Evolutionary conservation across 1,140 invertebrate genomes (phyloP).

Genomic region (Sinonovacula constricta): DNA sequence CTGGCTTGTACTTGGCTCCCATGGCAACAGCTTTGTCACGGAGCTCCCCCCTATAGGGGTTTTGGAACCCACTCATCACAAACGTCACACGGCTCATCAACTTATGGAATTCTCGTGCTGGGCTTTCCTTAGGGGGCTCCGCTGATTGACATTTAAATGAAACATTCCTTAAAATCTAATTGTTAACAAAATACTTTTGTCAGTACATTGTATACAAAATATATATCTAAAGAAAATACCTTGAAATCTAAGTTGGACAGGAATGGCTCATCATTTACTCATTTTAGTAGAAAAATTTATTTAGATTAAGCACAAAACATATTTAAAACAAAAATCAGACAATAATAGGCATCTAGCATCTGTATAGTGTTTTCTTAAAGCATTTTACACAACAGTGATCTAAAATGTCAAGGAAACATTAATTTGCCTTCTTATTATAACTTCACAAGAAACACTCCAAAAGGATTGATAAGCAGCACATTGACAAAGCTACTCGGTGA

Average conservation of each 20-base stretch:
- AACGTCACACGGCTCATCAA: conserved; percentile 85
- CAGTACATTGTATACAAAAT: not conserved
- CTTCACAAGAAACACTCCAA: not conserved
- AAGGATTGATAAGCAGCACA: not conserved
- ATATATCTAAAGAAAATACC: not conserved
- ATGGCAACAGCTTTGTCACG: conserved; percentile 85
- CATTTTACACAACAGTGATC: too few species aligned
- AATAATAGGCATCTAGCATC: too few species aligned
- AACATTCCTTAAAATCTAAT: not conserved
- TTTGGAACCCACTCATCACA: conserved; percentile 91
- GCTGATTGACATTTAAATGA: conserved; percentile 48
- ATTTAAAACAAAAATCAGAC: not conserved
- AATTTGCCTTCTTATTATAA: too few species aligned
- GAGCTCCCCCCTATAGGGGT: conserved; percentile 86
- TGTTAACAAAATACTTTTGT: not conserved
- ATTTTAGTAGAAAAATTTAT: not conserved
- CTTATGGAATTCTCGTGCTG: conserved; percentile 66
- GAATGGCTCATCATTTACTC: not conserved
- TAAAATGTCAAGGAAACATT: too few species aligned
- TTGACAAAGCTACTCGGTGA: not conserved
- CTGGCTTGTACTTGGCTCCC: conserved; percentile 88
- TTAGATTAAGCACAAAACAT: not conserved
- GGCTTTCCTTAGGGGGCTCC: conserved; percentile 63
- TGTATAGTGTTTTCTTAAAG: too few species aligned
- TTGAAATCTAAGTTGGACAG: not conserved